These are phyloP conservation scores for Passer domesticus DNA, from an alignment of 2,113 vertebrate species.

Conservation along the genomic window DNA sequence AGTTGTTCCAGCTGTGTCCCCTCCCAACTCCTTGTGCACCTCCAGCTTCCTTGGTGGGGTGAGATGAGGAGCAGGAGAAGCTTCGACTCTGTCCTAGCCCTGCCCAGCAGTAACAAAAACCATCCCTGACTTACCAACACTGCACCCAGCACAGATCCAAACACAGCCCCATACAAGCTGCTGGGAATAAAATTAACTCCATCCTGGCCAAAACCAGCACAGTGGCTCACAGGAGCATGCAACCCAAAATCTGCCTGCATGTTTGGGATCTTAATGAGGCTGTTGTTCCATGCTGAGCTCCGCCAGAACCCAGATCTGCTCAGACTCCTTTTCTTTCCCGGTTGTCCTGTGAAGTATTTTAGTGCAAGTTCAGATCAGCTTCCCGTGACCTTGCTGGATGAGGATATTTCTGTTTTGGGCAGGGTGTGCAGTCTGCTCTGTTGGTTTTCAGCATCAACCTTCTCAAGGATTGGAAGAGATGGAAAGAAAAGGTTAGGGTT, in stretches of 20 bases:
- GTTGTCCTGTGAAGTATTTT: background rate
- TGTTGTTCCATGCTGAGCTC: background rate
- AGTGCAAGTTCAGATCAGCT: background rate
- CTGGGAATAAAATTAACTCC: background rate
- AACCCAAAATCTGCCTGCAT: background rate
- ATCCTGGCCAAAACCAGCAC: background rate
- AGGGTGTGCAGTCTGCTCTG: rapidly evolving
- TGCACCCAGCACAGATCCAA: background rate
- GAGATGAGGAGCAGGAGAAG: background rate
- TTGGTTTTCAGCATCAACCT: background rate
- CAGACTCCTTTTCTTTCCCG: background rate
- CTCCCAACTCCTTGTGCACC: background rate
- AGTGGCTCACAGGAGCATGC: background rate
- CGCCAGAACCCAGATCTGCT: background rate
- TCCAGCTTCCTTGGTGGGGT: background rate
- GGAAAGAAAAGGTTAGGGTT: background rate
- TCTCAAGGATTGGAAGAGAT: background rate
- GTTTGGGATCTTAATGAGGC: background rate
- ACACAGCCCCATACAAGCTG: background rate
- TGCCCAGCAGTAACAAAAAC: rapidly evolving
- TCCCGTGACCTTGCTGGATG: background rate
- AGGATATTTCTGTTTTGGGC: background rate
- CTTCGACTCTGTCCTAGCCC: background rate
- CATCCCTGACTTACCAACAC: background rate
- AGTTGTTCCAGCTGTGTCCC: background rate